Evolutionary conservation across 2,888 invertebrate genomes (phyloP), one percentile per base, ranked within the genome.

Genomic region (Cheilosia urbana): DNA sequence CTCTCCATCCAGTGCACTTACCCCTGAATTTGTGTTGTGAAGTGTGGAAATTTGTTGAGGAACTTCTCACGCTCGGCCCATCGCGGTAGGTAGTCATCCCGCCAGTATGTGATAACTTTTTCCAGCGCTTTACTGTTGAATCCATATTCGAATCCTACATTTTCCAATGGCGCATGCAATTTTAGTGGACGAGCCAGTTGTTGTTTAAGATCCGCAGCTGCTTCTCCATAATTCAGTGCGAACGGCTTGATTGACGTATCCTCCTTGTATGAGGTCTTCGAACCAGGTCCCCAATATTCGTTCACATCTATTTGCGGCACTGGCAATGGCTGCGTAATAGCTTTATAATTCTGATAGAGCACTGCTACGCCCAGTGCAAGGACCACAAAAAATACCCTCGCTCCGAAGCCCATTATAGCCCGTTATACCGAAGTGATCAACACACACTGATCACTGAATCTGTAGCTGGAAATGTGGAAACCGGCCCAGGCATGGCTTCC

Each of bases 11-110:
- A n/a, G 71, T 24, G 51, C 83, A 82, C 89, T 90, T 87, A 92
- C 92, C 94, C 94, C 90, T 96, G 96, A 88, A 98, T 95, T 75
- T 95, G 94, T 0, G 97, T 97, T 60, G 93, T 94, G 90, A 93
- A 98, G 81, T 97, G 97, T 0, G 95, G 93, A 88, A 95, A 95
- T 82, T 94, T 93, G 90, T 98, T 97, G n/a, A 98, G 92, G 75
- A 93, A 93, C 2, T 92, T 90, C 90, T 97, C 95, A 11, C 96
- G 93, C 65, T 95, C 94, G 30, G 91, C 91, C 96, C 96, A 96
- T 55, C 93, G 93, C 75, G 93, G 92, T 88, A 96, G 94, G 90
- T 96, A 98, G 40, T 94, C 93, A 45, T 94, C 94, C 13, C 93
- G 94, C 98, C 98, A 98, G 91, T 96, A 96, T 55, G 95, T 93